Evolutionary conservation across 1,140 invertebrate genomes (phyloP), one percentile per base, ranked within the genome.

Genomic region (Cherax destructor): DNA sequence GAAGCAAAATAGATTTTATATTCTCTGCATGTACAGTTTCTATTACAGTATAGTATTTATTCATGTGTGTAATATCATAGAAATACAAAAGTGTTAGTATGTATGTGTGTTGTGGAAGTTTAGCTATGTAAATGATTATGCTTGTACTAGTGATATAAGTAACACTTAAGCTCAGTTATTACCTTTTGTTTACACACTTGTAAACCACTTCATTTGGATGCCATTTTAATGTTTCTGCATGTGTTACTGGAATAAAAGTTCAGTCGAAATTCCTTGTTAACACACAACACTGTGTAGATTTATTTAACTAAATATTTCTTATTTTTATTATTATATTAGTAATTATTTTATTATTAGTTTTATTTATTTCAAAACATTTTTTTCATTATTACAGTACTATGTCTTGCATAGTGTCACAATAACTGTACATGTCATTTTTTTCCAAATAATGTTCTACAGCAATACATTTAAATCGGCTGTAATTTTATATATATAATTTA

Each of bases 1-100:
- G 6, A 30, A 74, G 69, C 30, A n/a, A 9, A 74, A 30, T 74
- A 74, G 6, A 3, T 74, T 74, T 30, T 74, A 24, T 74, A 74
- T 74, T 74, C n/a, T 74, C n/a, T 74, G 69, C 69, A 74, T 74
- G 69, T 30, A 74, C 69, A 65, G 61, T 65, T 65, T 65, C 69
- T 74, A 10, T 69, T 74, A 74, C 21, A 74, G 7, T 30, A 0
- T 74, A 30, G 69, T 74, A 74, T 74, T 74, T 30, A 65, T 74
- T 74, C 69, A 16, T 30, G n/a, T 74, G 69, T 30, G 69, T 74
- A 74, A 74, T 30, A 74, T 74, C 6, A 74, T n/a, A 74, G 6
- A 30, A 74, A 74, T 69, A n/a, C 18, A 69, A 74, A 74, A 74
- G 9, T 74, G 24, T 30, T 74, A 21, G 30, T 30, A 3, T 30